Conservation (phyloP, 2,888 invertebrate species). For the Selenia dentaria region DNA sequence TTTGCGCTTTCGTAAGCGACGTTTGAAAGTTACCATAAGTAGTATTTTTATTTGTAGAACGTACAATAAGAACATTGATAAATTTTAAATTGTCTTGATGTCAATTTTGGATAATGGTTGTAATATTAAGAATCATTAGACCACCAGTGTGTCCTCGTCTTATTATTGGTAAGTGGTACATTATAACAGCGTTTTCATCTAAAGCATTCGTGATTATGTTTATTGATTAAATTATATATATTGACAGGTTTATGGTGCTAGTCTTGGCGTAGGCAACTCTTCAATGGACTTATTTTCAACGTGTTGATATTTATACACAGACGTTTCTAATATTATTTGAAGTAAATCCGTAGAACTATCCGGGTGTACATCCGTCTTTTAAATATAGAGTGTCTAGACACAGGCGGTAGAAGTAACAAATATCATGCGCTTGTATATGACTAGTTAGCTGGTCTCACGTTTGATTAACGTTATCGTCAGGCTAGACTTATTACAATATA, state of each 20-base stretch:
- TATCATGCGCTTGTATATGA: constrained; percentile 11
- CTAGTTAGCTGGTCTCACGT: not conserved
- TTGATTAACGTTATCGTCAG: not conserved
- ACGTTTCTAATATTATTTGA: constrained; percentile 11
- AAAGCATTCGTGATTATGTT: constrained; percentile 8
- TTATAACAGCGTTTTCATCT: too few relatives aligned
- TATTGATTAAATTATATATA: constrained; percentile 6
- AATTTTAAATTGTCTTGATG: not conserved
- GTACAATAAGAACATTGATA: too few relatives aligned
- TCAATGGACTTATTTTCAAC: constrained; percentile 21
- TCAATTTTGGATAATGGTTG: constrained; percentile 37
- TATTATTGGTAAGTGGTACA: too few relatives aligned
- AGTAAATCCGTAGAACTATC: constrained; percentile 14
- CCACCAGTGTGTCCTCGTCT: constrained; percentile 23
- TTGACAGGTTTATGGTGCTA: constrained; percentile 21
- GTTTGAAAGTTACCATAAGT: not conserved
- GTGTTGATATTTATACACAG: constrained; percentile 13
- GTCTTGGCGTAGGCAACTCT: constrained; percentile 23
- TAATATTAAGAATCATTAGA: constrained; percentile 37
- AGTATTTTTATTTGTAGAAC: not conserved
- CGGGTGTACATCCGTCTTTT: constrained; percentile 14
- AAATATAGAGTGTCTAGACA: constrained; percentile 42
- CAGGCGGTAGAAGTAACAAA: constrained; percentile 21
- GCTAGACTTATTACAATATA: too few relatives aligned
- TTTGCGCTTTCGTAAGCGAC: not conserved